A percentile compares a stretch with the other conserved stretches of the same genome.
phyloP scores from a whole-genome alignment of 2,113 vertebrate genomes.

The Alces alces region DNA sequence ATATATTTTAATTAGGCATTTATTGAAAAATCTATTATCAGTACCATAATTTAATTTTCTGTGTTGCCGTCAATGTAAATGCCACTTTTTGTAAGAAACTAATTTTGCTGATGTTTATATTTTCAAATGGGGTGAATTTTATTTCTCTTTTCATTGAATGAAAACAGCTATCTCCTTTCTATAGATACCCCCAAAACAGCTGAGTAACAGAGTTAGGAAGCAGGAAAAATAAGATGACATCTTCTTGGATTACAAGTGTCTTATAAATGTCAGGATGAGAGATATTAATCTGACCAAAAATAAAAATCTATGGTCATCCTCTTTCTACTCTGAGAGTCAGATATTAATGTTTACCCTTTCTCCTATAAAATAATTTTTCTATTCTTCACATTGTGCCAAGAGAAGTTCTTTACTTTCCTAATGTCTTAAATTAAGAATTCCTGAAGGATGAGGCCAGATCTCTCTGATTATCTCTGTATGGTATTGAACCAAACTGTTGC shows the following conservation, averaged over 20 bases:
- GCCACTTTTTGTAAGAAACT: background rate
- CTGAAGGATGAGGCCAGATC: background rate
- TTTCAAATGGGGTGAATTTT: background rate
- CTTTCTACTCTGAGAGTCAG: background rate
- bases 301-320: background rate
- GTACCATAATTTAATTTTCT: background rate
- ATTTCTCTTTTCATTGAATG: background rate
- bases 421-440: background rate
- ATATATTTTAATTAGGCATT: background rate
- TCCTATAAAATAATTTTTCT: background rate
- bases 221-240: background rate
- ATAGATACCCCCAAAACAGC: background rate
- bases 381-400: background rate
- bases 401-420: background rate
- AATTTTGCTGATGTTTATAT: background rate
- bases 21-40: background rate
- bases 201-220: background rate
- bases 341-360: background rate
- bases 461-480: background rate
- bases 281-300: background rate
- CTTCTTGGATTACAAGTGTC: background rate
- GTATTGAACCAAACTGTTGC: background rate
- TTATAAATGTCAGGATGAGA: background rate
- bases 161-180: background rate
- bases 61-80: background rate